Percentiles rank a stretch among this genome's conserved stretches.
These are phyloP conservation scores for Eriosoma lanigerum DNA, from an alignment of 1,140 invertebrate species.

Conservation along the genomic window DNA sequence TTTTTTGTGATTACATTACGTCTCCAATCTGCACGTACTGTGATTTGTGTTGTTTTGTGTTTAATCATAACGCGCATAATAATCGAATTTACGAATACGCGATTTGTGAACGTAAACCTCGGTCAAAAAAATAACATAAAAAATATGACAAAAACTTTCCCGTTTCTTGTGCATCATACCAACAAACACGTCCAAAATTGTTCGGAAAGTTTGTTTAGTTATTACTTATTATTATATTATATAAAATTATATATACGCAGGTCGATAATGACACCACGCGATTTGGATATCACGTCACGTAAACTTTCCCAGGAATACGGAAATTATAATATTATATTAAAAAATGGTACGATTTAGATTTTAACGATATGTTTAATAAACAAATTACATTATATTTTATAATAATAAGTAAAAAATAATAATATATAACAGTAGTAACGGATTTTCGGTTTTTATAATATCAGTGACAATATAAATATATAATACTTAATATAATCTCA, in stretches of 20 bases:
- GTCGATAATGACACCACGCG: neutral
- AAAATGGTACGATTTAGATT: neutral
- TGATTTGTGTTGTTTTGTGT: neutral
- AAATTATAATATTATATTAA: too few species aligned
- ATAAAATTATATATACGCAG: neutral
- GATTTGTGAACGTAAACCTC: too few species aligned
- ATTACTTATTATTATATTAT: too few species aligned
- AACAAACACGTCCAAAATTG: neutral
- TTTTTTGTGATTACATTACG: neutral
- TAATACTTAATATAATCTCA: neutral
- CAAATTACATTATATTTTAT: neutral
- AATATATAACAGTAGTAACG: neutral
- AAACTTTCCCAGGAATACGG: neutral
- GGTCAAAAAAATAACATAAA: too few species aligned
- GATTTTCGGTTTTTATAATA: too few species aligned
- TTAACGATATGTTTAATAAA: slow-evolving; percentile 25
- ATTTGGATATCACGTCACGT: slow-evolving; percentile 21
- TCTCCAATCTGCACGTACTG: neutral
- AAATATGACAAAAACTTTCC: too few species aligned
- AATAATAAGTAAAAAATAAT: neutral
- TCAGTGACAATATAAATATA: neutral
- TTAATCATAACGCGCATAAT: neutral
- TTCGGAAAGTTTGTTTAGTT: slow-evolving; percentile 10
- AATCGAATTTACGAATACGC: neutral
- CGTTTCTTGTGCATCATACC: too few species aligned